phyloP scores from a whole-genome alignment of 2,797 vertebrate species.

The Sebastes cheni region DNA sequence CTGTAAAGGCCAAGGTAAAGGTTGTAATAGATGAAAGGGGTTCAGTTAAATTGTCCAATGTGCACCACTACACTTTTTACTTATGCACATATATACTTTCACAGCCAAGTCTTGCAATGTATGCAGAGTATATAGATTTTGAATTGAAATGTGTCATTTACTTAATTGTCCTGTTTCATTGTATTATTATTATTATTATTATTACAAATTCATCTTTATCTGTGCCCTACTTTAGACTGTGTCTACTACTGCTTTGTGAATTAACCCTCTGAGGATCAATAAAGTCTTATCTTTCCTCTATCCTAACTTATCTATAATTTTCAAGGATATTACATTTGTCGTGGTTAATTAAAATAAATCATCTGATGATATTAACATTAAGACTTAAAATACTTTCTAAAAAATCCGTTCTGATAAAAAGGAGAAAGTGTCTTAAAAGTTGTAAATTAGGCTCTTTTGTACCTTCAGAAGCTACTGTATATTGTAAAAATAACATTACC shows the following conservation, averaged over 20 bases:
- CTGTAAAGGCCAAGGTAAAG: background rate
- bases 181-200: background rate
- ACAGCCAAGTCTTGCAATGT: background rate
- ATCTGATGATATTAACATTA: background rate
- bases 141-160: background rate
- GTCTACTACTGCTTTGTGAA: background rate
- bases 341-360: background rate
- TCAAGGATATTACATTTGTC: too few relatives aligned
- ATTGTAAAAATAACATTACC: constrained; percentile 20
- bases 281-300: too few relatives aligned
- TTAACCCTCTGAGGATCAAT: background rate
- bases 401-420: background rate
- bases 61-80: too few relatives aligned
- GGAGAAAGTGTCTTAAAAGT: background rate
- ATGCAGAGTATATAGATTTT: background rate
- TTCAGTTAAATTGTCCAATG: background rate
- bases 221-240: background rate
- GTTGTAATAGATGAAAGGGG: too few relatives aligned
- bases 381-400: background rate
- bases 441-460: background rate
- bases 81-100: too few relatives aligned
- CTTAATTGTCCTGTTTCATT: background rate
- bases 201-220: background rate
- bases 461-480: background rate
- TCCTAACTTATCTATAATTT: too few relatives aligned